phyloP scores from a whole-genome alignment of 2,888 invertebrate species.

The Globia sparganii region DNA sequence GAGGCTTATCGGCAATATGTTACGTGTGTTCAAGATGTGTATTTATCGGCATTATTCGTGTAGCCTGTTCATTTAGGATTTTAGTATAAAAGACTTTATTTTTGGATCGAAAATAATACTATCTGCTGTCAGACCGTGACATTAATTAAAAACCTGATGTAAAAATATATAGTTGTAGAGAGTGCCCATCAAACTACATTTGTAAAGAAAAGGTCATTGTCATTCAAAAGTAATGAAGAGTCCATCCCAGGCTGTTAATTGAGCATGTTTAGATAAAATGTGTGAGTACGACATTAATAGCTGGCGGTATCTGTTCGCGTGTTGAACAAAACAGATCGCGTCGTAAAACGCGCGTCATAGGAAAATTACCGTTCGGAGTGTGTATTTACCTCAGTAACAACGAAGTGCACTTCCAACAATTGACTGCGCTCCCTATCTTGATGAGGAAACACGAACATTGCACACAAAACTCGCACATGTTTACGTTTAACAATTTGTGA shows the following conservation, averaged over 20 bases:
- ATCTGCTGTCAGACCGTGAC: slow-evolving; percentile 27
- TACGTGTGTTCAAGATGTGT: slow-evolving; percentile 39
- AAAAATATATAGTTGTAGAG: slow-evolving; percentile 14
- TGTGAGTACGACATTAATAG: slow-evolving; percentile 53
- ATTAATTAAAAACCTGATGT: slow-evolving; percentile 37
- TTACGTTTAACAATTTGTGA: slow-evolving; percentile 60
- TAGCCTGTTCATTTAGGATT: slow-evolving; percentile 40
- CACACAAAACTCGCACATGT: slow-evolving; percentile 62
- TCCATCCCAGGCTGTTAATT: slow-evolving; percentile 47
- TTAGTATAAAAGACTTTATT: slow-evolving; percentile 22
- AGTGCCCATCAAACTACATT: slow-evolving; percentile 36
- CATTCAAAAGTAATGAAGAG: slow-evolving; percentile 47
- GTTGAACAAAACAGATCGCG: slow-evolving; percentile 59
- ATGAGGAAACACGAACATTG: slow-evolving; percentile 77
- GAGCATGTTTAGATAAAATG: slow-evolving; percentile 48
- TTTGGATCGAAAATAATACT: slow-evolving; percentile 26
- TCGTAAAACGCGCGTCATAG: slow-evolving; percentile 64
- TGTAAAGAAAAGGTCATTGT: slow-evolving; percentile 35
- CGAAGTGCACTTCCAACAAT: slow-evolving; percentile 83
- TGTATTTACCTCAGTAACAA: slow-evolving; percentile 75
- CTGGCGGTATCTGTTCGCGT: slow-evolving; percentile 55
- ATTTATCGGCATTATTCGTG: slow-evolving; percentile 50
- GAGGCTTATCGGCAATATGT: slow-evolving; percentile 58
- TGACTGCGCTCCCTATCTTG: slow-evolving; percentile 76
- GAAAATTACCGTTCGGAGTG: slow-evolving; percentile 68